Base-by-base conservation (phyloP, 2,888 invertebrate species). In the Blomia tropicalis region DNA sequence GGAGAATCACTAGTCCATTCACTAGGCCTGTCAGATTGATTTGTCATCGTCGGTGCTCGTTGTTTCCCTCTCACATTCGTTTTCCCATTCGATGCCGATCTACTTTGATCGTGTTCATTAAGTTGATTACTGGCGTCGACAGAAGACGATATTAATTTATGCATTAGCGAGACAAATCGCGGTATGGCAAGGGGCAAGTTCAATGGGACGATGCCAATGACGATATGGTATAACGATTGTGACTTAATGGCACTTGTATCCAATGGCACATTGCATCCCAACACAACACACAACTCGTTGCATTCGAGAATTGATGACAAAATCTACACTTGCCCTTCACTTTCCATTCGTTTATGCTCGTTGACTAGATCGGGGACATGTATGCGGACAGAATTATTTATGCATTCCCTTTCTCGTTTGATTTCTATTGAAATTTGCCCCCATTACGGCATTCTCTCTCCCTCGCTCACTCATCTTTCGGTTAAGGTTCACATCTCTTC, bases 201-300 rank as follows among this genome's bases (percentile, higher is more conserved):
- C n/a, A n/a, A n/a, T n/a, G n/a, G n/a, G n/a, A n/a, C n/a, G n/a
- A n/a, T n/a, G n/a, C n/a, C n/a, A n/a, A n/a, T n/a, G n/a, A n/a
- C n/a, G n/a, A n/a, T n/a, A n/a, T n/a, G n/a, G n/a, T n/a, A n/a
- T n/a, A n/a, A n/a, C n/a, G n/a, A 47, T 47, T 47, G 51, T 47
- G 23, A 47, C 51, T 47, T 47, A 47, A 47, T 47, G 51, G 51
- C 51, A 47, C 51, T 47, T 47, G 51, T 47, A 47, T 47, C 51
- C 51, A 47, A 14, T 47, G 41, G 14, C 41, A n/a, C n/a, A 14
- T 41, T n/a, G n/a, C 41, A 17, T n/a, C n/a, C n/a, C n/a, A n/a
- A n/a, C n/a, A n/a, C n/a, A n/a, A n/a, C 41, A 17, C 41, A 41
- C 41, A 7, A 27, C n/a, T 47, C 7, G 51, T 47, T 14, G 51